Conservation (phyloP, 1,140 invertebrate genomes). For the Drosophila ogumai region DNA sequence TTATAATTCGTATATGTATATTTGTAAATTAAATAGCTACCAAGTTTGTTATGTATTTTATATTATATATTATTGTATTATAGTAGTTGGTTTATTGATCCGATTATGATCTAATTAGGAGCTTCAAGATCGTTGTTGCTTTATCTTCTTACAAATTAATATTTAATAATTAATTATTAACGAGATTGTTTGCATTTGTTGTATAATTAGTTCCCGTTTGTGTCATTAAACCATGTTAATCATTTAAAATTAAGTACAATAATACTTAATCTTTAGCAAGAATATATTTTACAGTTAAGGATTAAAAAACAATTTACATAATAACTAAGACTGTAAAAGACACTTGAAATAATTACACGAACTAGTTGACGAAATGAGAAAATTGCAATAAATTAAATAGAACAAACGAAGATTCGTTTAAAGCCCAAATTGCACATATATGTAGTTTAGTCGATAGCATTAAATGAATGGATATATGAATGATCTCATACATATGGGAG, state of each 20-base stretch:
- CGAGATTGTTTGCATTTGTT: conserved; percentile 61
- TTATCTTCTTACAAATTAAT: conserved; percentile 75
- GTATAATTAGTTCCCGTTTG: conserved; percentile 36
- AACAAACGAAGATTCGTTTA: conserved; percentile 56
- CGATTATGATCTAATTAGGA: conserved; percentile 79
- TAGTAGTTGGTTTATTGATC: conserved; percentile 54
- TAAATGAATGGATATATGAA: conserved; percentile 30
- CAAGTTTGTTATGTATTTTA: conserved; percentile 55
- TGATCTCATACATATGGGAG: conserved; percentile 26
- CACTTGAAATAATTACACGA: conserved; percentile 53
- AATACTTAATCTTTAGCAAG: conserved; percentile 73
- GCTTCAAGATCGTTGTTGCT: conserved; percentile 82
- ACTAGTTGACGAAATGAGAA: conserved; percentile 59
- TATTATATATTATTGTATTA: conserved; percentile 47
- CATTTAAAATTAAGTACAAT: conserved; percentile 80
- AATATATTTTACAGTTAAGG: conserved; percentile 79
- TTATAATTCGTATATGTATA: conserved; percentile 41
- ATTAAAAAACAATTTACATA: conserved; percentile 78
- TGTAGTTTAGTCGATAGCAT: conserved; percentile 22
- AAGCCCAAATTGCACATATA: conserved; percentile 81
- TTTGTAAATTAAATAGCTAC: conserved; percentile 70
- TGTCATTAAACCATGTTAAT: conserved; percentile 61
- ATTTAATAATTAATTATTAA: conserved; percentile 65
- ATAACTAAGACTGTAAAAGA: conserved; percentile 62
- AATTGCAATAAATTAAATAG: conserved; percentile 71